A percentile compares a stretch with the other conserved stretches of the same genome.
Conservation (phyloP, 2,888 invertebrate species). For the Trisateles emortualis region DNA sequence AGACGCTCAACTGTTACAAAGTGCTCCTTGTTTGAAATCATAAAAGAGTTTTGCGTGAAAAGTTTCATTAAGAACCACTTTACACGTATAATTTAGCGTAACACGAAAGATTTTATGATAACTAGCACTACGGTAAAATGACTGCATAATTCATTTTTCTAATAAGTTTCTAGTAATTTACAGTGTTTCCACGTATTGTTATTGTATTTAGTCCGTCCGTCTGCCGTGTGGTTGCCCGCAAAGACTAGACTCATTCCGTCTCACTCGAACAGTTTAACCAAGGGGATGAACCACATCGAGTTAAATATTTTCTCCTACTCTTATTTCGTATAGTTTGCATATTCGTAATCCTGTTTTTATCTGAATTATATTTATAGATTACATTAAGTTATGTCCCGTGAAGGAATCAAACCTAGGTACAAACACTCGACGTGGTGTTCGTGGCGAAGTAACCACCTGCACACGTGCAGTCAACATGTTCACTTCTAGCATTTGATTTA, state of each 20-base stretch:
- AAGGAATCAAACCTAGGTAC: too few species aligned
- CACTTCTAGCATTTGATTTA: too few species aligned
- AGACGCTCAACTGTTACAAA: constrained; percentile 76
- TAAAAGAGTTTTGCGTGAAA: constrained; percentile 53
- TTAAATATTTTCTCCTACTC: too few species aligned
- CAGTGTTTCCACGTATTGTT: background rate
- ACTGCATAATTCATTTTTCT: constrained; percentile 3
- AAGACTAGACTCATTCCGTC: constrained; percentile 9
- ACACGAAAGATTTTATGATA: constrained; percentile 3
- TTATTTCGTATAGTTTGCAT: too few species aligned
- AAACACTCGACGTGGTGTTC: too few species aligned
- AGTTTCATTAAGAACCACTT: constrained; percentile 30
- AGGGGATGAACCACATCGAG: background rate
- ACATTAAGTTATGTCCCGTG: too few species aligned
- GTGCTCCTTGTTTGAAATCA: constrained; percentile 68
- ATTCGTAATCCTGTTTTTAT: too few species aligned
- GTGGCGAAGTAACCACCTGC: too few species aligned
- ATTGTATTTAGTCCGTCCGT: background rate
- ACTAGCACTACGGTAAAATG: constrained; percentile 3
- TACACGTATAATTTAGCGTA: constrained; percentile 12
- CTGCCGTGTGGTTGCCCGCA: constrained; percentile 8
- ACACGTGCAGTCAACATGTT: too few species aligned
- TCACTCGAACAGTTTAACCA: constrained; percentile 10
- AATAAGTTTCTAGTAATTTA: background rate
- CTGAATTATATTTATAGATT: too few species aligned